Evolutionary conservation across 2,888 invertebrate genomes (phyloP), one percentile per base, ranked within the genome.

Genomic region (Trichogramma dendrolimi): DNA sequence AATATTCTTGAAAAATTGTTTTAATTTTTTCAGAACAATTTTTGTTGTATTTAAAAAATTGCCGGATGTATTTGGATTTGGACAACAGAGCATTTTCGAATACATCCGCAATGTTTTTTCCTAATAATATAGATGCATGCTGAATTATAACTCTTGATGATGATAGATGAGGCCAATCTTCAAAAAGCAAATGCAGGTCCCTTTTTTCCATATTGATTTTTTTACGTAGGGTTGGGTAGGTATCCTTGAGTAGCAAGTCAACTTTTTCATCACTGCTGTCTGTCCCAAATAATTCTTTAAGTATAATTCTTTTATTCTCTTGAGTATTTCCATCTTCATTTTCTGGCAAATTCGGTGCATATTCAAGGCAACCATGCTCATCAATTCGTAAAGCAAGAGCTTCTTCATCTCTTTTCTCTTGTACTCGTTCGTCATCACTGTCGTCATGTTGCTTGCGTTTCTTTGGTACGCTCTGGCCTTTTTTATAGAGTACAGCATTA

Each of bases 281-380:
- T 4, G 5, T 4, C 11, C 1, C 5, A 58, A 58, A 66, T 4
- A 59, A 39, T 4, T 57, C 54, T 10, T 57, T 1, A 38, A 62
- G 47, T 7, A 4, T 6, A 7, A 49, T 11, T 6, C 62, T 43
- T 39, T 60, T 63, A 1, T 53, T 10, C 55, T 61, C 61, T 58
- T 64, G 64, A 7, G 49, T 43, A 5, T 50, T 6, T n/a, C 1
- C 6, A 43, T 14, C 62, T 59, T 66, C 62, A 8, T 1, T 6
- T 39, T 27, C 4, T 10, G 64, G 46, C 39, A 66, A 14, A 7
- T 38, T 4, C 39, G 63, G 64, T 7, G 57, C 54, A 47, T 63
- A 67, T 10, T 63, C 58, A 4, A 60, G 44, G 11, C 67, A 67
- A 7, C 67, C 67, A 51, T 67, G 63, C 43, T 64, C 59, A 56